phyloP scores from a whole-genome alignment of 2,888 invertebrate genomes.

The Morpho deidamia region DNA sequence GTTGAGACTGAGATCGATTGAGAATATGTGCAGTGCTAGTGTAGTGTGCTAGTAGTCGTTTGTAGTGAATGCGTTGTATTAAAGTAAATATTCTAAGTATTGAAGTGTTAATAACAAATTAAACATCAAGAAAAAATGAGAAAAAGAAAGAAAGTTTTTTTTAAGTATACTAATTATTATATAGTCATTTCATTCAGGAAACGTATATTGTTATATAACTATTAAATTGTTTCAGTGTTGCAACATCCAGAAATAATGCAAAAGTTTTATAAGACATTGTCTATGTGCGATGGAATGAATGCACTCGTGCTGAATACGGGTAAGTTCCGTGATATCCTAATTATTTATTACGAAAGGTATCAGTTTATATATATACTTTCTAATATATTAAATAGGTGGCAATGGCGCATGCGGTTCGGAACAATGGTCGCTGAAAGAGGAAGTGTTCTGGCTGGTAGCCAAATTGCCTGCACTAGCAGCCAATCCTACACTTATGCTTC shows the following conservation, averaged over 20 bases:
- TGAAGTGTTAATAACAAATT: too few species aligned
- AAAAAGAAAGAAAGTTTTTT: too few species aligned
- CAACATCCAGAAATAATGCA: conserved; percentile 90
- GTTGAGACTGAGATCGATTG: too few species aligned
- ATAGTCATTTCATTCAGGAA: too few species aligned
- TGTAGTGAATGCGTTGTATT: too few species aligned
- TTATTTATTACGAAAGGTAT: too few species aligned
- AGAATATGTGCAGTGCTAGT: too few species aligned
- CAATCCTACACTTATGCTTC: conserved; percentile 85
- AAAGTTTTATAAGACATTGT: conserved; percentile 87
- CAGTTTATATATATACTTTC: too few species aligned
- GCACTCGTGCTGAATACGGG: conserved; percentile 43
- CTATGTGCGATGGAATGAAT: conserved; percentile 80
- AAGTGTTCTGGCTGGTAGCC: conserved; percentile 90
- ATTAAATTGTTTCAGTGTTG: conserved; percentile 69
- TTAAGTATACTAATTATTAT: too few species aligned
- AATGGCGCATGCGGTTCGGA: conserved; percentile 62
- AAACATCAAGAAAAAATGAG: too few species aligned
- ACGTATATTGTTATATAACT: neutral
- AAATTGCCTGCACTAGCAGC: conserved; percentile 87
- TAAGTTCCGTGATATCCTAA: conserved; percentile 25
- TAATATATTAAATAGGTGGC: conserved; percentile 8
- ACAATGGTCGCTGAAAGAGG: conserved; percentile 89
- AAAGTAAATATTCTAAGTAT: too few species aligned
- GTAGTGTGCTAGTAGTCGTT: too few species aligned